A percentile compares a stretch with the other conserved stretches of the same genome.
These are phyloP conservation scores for Phalacrocorax pelagicus DNA, from an alignment of 2,113 vertebrate genomes.

Conservation along the genomic window DNA sequence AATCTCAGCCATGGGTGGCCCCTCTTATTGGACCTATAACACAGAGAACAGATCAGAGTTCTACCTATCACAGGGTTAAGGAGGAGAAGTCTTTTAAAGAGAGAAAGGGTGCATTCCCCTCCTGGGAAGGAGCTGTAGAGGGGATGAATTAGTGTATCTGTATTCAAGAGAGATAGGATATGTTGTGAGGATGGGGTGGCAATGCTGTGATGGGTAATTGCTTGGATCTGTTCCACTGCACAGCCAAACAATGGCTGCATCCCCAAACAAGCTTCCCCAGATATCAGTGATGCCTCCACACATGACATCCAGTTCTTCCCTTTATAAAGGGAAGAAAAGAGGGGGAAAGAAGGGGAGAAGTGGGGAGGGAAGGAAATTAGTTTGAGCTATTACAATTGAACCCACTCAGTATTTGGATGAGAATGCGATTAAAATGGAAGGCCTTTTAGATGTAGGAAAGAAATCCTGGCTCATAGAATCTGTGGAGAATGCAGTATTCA, in stretches of 20 bases:
- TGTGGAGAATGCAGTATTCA: slow-evolving; percentile 32
- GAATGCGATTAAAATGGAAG: slow-evolving; percentile 12
- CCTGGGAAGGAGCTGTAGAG: neutral
- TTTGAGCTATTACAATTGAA: neutral
- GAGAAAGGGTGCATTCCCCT: neutral
- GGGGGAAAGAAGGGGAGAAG: neutral
- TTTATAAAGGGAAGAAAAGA: neutral
- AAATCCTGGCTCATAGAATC: slow-evolving; percentile 17
- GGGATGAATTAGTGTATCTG: neutral
- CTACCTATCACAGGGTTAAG: neutral
- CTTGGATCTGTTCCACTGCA: neutral
- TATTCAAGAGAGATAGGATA: neutral
- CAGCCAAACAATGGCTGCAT: neutral
- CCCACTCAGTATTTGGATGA: neutral
- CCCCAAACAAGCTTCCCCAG: neutral
- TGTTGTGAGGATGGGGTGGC: neutral
- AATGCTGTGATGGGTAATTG: neutral
- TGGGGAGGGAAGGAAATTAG: neutral
- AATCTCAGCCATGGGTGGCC: neutral
- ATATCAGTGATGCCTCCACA: neutral
- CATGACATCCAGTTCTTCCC: neutral
- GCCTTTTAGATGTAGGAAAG: slow-evolving; percentile 5
- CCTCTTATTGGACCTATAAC: neutral
- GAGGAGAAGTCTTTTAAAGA: neutral
- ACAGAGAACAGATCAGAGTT: neutral